Conservation (phyloP, 1,140 invertebrate species). For the Drosophila nannoptera region DNA sequence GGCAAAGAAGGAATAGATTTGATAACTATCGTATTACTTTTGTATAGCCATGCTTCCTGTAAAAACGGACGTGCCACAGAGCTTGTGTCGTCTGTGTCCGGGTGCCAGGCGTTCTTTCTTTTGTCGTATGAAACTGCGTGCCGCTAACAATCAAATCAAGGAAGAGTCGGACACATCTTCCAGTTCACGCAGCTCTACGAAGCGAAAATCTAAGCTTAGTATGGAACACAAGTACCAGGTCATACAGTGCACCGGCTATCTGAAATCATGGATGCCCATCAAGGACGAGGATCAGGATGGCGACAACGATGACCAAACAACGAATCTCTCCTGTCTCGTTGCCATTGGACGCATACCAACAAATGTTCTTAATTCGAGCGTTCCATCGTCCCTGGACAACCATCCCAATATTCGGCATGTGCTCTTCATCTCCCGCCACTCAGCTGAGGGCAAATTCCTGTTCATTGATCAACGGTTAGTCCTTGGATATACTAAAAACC, state of each 20-base stretch:
- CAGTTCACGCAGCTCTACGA: constrained; percentile 82
- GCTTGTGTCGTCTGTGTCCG: constrained; percentile 87
- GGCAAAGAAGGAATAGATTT: neutral
- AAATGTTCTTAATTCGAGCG: constrained; percentile 79
- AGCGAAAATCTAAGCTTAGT: constrained; percentile 84
- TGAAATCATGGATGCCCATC: constrained; percentile 93
- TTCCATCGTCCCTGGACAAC: constrained; percentile 73
- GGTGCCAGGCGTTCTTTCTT: constrained; percentile 95
- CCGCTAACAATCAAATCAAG: constrained; percentile 82
- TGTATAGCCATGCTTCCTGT: constrained; percentile 92
- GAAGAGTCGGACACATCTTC: constrained; percentile 87
- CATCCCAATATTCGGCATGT: constrained; percentile 81
- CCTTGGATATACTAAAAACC: neutral
- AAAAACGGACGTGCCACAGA: constrained; percentile 90
- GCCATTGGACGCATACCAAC: constrained; percentile 87
- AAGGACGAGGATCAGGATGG: constrained; percentile 85
- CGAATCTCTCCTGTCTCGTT: constrained; percentile 91
- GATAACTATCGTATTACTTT: neutral
- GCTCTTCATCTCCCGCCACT: constrained; percentile 91
- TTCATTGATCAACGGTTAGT: constrained; percentile 93
- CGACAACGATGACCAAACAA: constrained; percentile 86
- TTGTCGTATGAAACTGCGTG: constrained; percentile 93
- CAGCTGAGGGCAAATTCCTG: constrained; percentile 96
- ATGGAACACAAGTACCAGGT: constrained; percentile 87
- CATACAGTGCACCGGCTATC: constrained; percentile 93